Evolutionary conservation across 2,797 vertebrate species (phyloP).

Genomic region (Crax fasciolata): DNA sequence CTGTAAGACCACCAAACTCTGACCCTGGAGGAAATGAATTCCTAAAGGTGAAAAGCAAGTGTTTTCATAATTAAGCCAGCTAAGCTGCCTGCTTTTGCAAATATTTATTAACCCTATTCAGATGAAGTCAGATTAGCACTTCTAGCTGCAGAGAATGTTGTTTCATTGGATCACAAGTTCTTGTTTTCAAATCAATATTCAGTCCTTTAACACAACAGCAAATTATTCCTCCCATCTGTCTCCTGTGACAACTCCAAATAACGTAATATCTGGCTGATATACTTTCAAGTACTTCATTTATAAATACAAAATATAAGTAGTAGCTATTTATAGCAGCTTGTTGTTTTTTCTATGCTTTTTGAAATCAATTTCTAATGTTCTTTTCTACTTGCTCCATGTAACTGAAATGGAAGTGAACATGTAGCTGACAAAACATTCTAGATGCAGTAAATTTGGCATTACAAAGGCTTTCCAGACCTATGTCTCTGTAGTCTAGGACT

Average conservation of each 20-base stretch:
- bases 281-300: slow-evolving; percentile 7
- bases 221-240: slow-evolving; percentile 56
- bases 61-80: slow-evolving; percentile 82
- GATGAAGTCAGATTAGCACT: slow-evolving; percentile 72
- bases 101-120: slow-evolving; percentile 66
- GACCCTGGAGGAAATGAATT: slow-evolving; percentile 79
- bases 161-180: slow-evolving; percentile 39
- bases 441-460: not conserved
- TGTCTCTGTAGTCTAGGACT: not conserved
- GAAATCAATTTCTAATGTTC: not conserved
- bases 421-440: not conserved
- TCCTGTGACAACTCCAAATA: not conserved
- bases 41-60: slow-evolving; percentile 77
- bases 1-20: slow-evolving; percentile 76
- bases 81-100: slow-evolving; percentile 72
- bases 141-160: slow-evolving; percentile 46
- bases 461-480: not conserved
- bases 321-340: not conserved
- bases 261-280: slow-evolving; percentile 23
- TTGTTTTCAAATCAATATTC: slow-evolving; percentile 53
- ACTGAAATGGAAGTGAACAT: not conserved
- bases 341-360: not conserved
- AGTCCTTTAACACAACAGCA: slow-evolving; percentile 51
- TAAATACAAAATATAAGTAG: not conserved
- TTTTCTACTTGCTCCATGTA: not conserved